A percentile compares a stretch with the other conserved stretches of the same genome.
phyloP scores from a whole-genome alignment of 1,140 invertebrate species.

The Meloidogyne exigua region DNA sequence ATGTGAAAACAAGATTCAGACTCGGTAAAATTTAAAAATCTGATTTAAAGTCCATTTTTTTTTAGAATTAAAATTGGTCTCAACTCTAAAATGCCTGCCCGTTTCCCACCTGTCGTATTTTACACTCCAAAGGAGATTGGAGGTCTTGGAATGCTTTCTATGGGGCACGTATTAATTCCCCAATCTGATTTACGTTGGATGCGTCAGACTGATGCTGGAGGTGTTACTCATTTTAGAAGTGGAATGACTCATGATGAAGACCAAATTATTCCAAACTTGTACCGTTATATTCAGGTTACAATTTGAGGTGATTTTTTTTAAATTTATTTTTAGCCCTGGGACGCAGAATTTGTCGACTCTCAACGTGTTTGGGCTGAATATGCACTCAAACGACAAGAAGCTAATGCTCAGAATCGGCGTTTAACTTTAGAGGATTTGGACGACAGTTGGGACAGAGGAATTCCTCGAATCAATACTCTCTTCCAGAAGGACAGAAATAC shows the following conservation, averaged over 20 bases:
- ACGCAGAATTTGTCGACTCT: slow-evolving; percentile 98
- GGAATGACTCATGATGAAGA: slow-evolving; percentile 99
- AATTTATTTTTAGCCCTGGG: slow-evolving; percentile 88
- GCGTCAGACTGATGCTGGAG: slow-evolving; percentile 97
- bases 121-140: slow-evolving; percentile 85
- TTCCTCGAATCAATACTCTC: slow-evolving; percentile 98
- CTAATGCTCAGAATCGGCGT: slow-evolving; percentile 93
- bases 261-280: slow-evolving; percentile 99
- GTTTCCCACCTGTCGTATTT: slow-evolving; percentile 98
- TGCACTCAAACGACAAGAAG: slow-evolving; percentile 95
- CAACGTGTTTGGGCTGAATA: slow-evolving; percentile 99
- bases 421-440: slow-evolving; percentile 98
- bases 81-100: slow-evolving; percentile 99
- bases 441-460: slow-evolving; percentile 98
- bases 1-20: slow-evolving; percentile 99
- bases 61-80: slow-evolving; percentile 90
- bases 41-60: background rate
- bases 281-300: slow-evolving; percentile 70
- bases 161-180: slow-evolving; percentile 98
- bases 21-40: slow-evolving; percentile 68
- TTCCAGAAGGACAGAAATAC: slow-evolving; percentile 99
- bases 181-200: slow-evolving; percentile 83
- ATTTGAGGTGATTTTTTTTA: slow-evolving; percentile 7
- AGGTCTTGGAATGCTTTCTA: slow-evolving; percentile 86
- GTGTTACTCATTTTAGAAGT: slow-evolving; percentile 97